Evolutionary conservation across 2,797 vertebrate species (phyloP), one percentile per base, ranked within the genome.

Genomic region (Tauraco hartlaubi): DNA sequence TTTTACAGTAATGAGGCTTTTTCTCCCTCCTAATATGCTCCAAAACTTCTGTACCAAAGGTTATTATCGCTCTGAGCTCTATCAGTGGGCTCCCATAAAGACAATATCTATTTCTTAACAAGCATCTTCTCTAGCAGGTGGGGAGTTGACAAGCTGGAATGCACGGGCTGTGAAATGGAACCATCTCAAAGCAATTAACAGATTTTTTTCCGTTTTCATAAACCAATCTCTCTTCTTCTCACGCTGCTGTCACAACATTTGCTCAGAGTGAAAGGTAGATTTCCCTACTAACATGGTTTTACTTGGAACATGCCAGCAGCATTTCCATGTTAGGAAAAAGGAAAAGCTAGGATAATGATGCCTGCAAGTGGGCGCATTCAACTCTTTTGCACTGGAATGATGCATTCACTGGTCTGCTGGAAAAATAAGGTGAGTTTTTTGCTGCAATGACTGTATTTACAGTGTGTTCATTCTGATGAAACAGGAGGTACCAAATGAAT

Each of bases 221-320:
- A 91, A 51, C 67, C 75, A 74, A 43, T 39, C 82, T 92, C 77
- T 87, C 71, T 91, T 81, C 85, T 74, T 41, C 72, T 91, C 66
- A 15, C 54, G 81, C 86, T 89, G 66, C 91, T 95, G 94, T 97
- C 92, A 93, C 78, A 97, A 96, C 81, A 94, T 96, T 96, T 96
- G 78, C 75, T 94, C 79, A 66, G 90, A 92, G 86, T 91, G 85
- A 96, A 92, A 94, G 69, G 66, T 92, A 95, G 66, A 88, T 96
- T 97, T 93, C 93, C 88, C 92, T 55, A 91, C 21, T 83, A 96
- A 92, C 61, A 87, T 74, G 82, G 66, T 88, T 89, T 71, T 44
- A 69, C 88, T 89, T 93, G 87, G 92, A 96, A 83, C 39, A 28
- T 6, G 55, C 75, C 88, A 92, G 81, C 46, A 90, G 56, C 55